These are phyloP conservation scores for Rhysida immarginata DNA, from an alignment of 1,140 invertebrate genomes.

Conservation along the genomic window DNA sequence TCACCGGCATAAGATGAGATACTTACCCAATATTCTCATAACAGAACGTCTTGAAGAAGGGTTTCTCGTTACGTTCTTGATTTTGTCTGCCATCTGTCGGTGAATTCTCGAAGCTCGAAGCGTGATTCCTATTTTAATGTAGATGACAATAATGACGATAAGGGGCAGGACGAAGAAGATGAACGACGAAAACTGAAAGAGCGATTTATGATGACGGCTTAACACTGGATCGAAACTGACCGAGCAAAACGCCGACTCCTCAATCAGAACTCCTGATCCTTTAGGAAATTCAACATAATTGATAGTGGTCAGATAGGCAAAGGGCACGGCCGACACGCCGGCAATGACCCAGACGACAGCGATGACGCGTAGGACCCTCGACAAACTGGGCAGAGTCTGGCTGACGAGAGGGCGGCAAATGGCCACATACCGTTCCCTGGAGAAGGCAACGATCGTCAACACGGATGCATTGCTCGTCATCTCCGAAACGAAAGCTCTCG, in stretches of 20 bases:
- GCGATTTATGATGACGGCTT: no score
- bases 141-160: slow-evolving; percentile 28
- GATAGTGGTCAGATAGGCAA: slow-evolving; percentile 37
- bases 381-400: slow-evolving; percentile 60
- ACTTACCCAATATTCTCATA: no score
- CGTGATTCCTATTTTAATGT: no score
- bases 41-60: no score
- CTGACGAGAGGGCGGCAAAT: slow-evolving; percentile 73
- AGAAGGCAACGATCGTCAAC: slow-evolving; percentile 70
- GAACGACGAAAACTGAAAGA: slow-evolving; percentile 25
- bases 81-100: no score
- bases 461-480: slow-evolving; percentile 40
- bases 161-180: slow-evolving; percentile 33
- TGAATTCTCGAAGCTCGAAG: no score
- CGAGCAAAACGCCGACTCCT: slow-evolving; percentile 9
- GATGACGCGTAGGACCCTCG: slow-evolving; percentile 62
- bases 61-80: no score
- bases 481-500: slow-evolving; percentile 33
- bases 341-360: slow-evolving; percentile 58
- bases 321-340: slow-evolving; percentile 58
- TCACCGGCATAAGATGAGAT: no score
- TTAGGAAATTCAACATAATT: slow-evolving; percentile 16
- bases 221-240: slow-evolving; percentile 1
- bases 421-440: slow-evolving; percentile 72
- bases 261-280: neutral